Conservation (phyloP, 2,888 invertebrate species). For the Amphipyra tragopoginis region DNA sequence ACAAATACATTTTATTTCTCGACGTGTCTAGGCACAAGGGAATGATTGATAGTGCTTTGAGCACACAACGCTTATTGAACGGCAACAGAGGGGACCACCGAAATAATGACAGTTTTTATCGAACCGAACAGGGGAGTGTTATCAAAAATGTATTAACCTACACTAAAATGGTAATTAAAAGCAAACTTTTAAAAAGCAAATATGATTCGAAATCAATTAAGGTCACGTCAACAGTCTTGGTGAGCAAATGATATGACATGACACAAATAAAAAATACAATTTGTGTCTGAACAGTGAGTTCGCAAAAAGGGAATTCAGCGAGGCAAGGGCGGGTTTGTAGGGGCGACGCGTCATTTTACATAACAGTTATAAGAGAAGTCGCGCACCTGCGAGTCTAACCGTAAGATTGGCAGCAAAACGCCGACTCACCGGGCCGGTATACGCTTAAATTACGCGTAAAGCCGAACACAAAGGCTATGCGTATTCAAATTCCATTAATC, state of each 20-base stretch:
- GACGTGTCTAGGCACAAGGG: conserved; percentile 77
- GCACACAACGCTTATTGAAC: conserved; percentile 83
- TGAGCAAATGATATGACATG: conserved; percentile 14
- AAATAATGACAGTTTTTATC: conserved; percentile 75
- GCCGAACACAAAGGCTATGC: conserved; percentile 89
- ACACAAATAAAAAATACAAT: conserved; percentile 25
- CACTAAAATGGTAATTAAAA: conserved; percentile 62
- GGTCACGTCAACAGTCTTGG: conserved; percentile 14
- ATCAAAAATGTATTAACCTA: conserved; percentile 74
- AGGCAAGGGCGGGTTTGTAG: conserved; percentile 27
- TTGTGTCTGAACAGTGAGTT: conserved; percentile 62
- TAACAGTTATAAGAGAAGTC: conserved; percentile 72
- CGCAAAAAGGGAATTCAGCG: conserved; percentile 47
- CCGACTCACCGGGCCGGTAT: conserved; percentile 86
- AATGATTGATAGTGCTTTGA: conserved; percentile 88
- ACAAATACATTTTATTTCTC: conserved; percentile 84
- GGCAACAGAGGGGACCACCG: conserved; percentile 71
- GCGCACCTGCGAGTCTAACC: conserved; percentile 78
- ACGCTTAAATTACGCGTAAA: conserved; percentile 89
- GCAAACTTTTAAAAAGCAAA: conserved; percentile 54
- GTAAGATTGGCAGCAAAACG: conserved; percentile 83
- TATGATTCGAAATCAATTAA: conserved; percentile 60
- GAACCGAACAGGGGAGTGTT: conserved; percentile 58
- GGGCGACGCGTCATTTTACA: conserved; percentile 73
- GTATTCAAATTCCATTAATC: conserved; percentile 90